Base-by-base conservation (phyloP, 2,888 invertebrate genomes). In the Endotricha flammealis region DNA sequence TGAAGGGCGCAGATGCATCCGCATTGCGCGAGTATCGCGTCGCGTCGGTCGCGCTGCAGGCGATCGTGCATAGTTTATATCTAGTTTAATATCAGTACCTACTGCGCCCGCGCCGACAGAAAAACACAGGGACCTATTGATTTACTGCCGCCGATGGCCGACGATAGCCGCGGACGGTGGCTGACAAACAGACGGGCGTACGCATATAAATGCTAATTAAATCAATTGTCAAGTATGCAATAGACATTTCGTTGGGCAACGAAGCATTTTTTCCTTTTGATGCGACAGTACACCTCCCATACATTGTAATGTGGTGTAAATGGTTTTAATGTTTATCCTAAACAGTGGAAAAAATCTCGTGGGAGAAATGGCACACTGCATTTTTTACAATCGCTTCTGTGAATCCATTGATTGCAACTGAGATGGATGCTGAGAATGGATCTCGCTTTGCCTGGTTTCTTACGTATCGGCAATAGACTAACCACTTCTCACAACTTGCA, bases 121-220 rank as follows among this genome's bases (percentile, higher is more conserved):
- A 20, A 17, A 27, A 27, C 59, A 20, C 6, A n/a, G n/a, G 20
- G 20, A 2, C 67, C 69, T 69, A 74, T 75, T 80, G 76, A 79
- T 79, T 73, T 75, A 78, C 64, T 55, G 53, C 50, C 55, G 50
- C 59, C 59, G 76, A 65, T 63, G 57, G 50, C 39, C 39, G 34
- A 42, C 45, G 58, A 53, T 58, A 57, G 10, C 38, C 2, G 20
- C 20, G 20, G 20, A n/a, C 20, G 20, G 20, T n/a, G 20, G 20
- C 3, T 2, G 7, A n/a, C 20, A n/a, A 28, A 35, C 28, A 25
- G 33, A 25, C 31, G 39, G 44, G 44, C 40, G 34, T 34, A 36
- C 30, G 30, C 29, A 33, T 30, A 41, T 40, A 30, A 34, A 38
- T 43, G 38, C 36, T 41, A 38, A 43, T 43, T 38, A 38, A 43